Conservation (phyloP, 1,140 invertebrate species). For the Drosophila kohkoa region DNA sequence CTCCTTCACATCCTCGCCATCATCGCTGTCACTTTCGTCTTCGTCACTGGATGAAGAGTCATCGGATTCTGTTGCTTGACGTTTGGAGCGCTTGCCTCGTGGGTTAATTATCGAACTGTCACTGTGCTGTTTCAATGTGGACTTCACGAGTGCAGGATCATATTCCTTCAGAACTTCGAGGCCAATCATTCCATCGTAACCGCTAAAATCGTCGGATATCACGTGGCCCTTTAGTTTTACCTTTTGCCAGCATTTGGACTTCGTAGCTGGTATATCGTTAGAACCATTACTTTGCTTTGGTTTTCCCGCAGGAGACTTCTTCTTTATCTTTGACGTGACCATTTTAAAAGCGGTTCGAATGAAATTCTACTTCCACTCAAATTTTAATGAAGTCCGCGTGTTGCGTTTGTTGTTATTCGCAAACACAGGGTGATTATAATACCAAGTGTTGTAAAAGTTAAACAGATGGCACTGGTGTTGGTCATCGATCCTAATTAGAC, state of each 20-base stretch:
- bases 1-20: constrained; percentile 12
- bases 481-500: neutral
- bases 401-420: constrained; percentile 52
- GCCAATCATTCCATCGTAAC: constrained; percentile 80
- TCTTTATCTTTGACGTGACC: constrained; percentile 29
- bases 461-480: constrained; percentile 13
- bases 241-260: constrained; percentile 72
- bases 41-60: constrained; percentile 36
- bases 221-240: constrained; percentile 83
- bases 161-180: constrained; percentile 82
- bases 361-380: constrained; percentile 6
- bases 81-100: constrained; percentile 14
- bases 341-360: constrained; percentile 16
- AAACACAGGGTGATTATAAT: constrained; percentile 31
- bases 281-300: constrained; percentile 15
- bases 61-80: constrained; percentile 21
- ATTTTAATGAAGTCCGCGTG: constrained; percentile 54
- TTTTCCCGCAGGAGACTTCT: constrained; percentile 25
- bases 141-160: constrained; percentile 64
- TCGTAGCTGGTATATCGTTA: neutral
- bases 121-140: constrained; percentile 40
- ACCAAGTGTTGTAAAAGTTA: neutral
- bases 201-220: constrained; percentile 73
- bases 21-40: constrained; percentile 53
- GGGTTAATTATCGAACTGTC: neutral